Percentiles rank a stretch among this genome's conserved stretches.
Evolutionary conservation across 2,797 vertebrate genomes (phyloP).

Genomic region (Tokudaia tokunoshimensis): DNA sequence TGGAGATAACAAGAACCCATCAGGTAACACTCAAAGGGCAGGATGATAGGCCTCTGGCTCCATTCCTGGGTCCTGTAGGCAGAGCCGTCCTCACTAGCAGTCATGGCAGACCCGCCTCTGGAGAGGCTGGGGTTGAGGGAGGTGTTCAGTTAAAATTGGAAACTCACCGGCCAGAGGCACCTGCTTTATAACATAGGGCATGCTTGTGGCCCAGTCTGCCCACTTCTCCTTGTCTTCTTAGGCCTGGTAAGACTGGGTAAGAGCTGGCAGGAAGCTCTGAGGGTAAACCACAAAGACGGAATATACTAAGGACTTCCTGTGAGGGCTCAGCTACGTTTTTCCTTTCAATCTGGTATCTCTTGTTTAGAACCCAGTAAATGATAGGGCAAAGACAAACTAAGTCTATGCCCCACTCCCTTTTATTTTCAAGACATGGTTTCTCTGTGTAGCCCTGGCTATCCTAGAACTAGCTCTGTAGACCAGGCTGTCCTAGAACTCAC

Average conservation of each 20-base stretch:
- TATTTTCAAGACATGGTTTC: neutral
- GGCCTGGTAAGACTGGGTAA: slow-evolving; percentile 30
- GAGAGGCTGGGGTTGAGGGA: neutral
- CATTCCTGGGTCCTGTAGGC: neutral
- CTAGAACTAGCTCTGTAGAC: neutral
- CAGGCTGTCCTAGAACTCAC: neutral
- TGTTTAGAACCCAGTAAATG: slow-evolving; percentile 24
- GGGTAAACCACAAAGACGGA: slow-evolving; percentile 73
- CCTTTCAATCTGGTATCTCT: neutral
- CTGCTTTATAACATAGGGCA: slow-evolving; percentile 44
- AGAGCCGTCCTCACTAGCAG: neutral
- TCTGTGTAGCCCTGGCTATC: neutral
- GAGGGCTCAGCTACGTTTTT: slow-evolving; percentile 26
- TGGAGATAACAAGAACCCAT: neutral
- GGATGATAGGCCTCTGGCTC: neutral
- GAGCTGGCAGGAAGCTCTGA: slow-evolving; percentile 78
- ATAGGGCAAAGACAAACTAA: neutral
- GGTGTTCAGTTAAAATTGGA: slow-evolving; percentile 67
- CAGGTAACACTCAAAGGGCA: neutral
- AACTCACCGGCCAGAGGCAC: neutral
- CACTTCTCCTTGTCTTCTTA: slow-evolving; percentile 51
- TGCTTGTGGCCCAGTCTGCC: neutral
- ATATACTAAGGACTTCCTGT: slow-evolving; percentile 75
- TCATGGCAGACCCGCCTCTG: neutral
- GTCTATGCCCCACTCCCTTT: neutral